phyloP scores from a whole-genome alignment of 2,113 vertebrate genomes.

The Leptodactylus fuscus region DNA sequence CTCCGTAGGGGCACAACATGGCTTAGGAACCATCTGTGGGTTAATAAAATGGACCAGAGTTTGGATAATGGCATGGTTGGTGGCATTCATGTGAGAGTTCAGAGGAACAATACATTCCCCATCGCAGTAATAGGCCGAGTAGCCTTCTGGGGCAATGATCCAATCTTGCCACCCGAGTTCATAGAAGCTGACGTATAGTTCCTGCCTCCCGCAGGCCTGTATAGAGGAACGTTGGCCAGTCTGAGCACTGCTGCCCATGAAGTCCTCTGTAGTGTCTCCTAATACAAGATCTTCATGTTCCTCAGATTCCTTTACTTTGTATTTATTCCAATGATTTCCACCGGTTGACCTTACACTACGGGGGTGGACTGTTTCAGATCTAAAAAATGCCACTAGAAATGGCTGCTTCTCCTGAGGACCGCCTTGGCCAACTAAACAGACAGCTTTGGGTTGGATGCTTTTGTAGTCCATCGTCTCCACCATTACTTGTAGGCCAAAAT shows the following conservation, averaged over 20 bases:
- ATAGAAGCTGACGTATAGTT: constrained; percentile 54
- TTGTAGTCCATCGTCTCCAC: constrained; percentile 19
- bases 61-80: constrained; percentile 58
- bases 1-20: constrained; percentile 61
- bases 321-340: constrained; percentile 21
- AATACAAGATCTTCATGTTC: constrained; percentile 27
- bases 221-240: not conserved
- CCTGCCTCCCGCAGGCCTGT: constrained; percentile 53
- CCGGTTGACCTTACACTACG: constrained; percentile 40
- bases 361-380: constrained; percentile 20
- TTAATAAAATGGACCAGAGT: constrained; percentile 61
- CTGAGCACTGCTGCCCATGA: not conserved
- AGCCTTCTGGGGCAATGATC: constrained; percentile 60
- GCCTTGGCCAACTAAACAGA: constrained; percentile 25
- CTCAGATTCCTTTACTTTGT: constrained; percentile 4
- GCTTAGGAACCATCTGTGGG: constrained; percentile 60
- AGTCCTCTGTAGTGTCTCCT: constrained; percentile 17
- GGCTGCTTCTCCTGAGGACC: constrained; percentile 55
- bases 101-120: constrained; percentile 57
- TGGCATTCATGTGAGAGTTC: constrained; percentile 59
- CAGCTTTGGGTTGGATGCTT: constrained; percentile 32
- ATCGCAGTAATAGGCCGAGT: constrained; percentile 57
- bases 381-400: constrained; percentile 56
- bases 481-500: constrained; percentile 33
- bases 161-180: constrained; percentile 60